phyloP scores from a whole-genome alignment of 2,888 invertebrate genomes.

The Lasioglossum pauxillum region DNA sequence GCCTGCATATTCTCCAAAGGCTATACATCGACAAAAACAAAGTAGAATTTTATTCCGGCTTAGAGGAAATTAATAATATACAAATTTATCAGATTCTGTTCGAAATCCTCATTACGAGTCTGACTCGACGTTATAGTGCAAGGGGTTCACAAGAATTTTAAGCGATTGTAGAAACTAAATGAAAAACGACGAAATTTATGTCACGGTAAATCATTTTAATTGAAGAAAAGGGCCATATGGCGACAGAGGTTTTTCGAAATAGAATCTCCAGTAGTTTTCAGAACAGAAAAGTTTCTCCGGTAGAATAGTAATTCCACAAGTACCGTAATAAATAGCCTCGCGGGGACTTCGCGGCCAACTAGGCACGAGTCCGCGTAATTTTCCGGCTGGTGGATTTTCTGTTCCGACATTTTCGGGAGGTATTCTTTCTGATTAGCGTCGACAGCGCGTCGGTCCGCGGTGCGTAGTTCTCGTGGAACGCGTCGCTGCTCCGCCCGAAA shows the following conservation, averaged over 20 bases:
- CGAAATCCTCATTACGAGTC: too few relatives aligned
- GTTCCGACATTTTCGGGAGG: slow-evolving; percentile 40
- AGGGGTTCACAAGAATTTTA: too few relatives aligned
- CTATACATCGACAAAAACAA: too few relatives aligned
- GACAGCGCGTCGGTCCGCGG: slow-evolving; percentile 23
- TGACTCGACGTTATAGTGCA: too few relatives aligned
- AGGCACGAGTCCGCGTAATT: slow-evolving; percentile 24
- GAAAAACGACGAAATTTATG: not conserved
- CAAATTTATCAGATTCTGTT: too few relatives aligned
- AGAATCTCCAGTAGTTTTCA: not conserved
- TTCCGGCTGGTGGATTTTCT: slow-evolving; percentile 14
- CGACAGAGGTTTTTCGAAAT: not conserved
- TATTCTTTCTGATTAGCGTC: slow-evolving; percentile 59
- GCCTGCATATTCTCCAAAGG: too few relatives aligned
- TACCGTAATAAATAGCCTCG: slow-evolving; percentile 21
- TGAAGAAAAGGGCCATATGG: too few relatives aligned
- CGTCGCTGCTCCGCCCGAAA: slow-evolving; percentile 18
- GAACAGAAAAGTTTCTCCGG: not conserved
- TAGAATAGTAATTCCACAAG: not conserved
- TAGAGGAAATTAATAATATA: too few relatives aligned
- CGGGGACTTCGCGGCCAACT: not conserved
- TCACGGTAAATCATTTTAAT: not conserved
- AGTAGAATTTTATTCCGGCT: too few relatives aligned
- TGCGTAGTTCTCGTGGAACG: not conserved
- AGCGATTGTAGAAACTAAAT: not conserved